Conservation (phyloP, 2,888 invertebrate species). For the Ophioninae sp. region DNA sequence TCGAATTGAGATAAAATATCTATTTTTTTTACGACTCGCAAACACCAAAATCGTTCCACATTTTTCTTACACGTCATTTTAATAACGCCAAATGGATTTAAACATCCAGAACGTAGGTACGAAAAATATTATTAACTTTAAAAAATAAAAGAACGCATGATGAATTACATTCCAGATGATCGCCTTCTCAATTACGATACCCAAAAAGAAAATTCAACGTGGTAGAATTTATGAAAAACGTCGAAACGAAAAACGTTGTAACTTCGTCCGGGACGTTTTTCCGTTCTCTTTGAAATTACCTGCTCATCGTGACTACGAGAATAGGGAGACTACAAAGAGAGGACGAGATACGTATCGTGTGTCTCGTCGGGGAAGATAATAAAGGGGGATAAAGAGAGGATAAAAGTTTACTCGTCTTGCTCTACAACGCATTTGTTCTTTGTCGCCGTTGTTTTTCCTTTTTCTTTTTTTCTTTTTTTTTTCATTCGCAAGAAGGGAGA, state of each 20-base stretch:
- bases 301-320: conserved; percentile 14
- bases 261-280: not conserved
- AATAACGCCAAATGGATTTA: not conserved
- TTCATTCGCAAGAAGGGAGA: not conserved
- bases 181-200: not conserved
- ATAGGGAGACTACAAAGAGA: conserved; percentile 38
- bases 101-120: not conserved
- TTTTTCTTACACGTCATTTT: no score
- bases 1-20: no score
- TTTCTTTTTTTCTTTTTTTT: conserved; percentile 4
- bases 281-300: conserved; percentile 15
- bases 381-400: conserved; percentile 43
- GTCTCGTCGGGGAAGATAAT: conserved; percentile 42
- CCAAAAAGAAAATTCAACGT: not conserved
- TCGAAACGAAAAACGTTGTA: not conserved
- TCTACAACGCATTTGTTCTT: conserved; percentile 10
- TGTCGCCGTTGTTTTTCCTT: conserved; percentile 7
- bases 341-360: conserved; percentile 12
- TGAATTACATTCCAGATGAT: not conserved
- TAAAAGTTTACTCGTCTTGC: conserved; percentile 46
- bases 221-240: not conserved
- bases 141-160: not conserved
- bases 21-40: no score
- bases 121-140: not conserved
- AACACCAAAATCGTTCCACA: no score